Percentiles rank a stretch among this genome's conserved stretches.
Conservation (phyloP, 2,113 vertebrate species). For the Hydropotes inermis region DNA sequence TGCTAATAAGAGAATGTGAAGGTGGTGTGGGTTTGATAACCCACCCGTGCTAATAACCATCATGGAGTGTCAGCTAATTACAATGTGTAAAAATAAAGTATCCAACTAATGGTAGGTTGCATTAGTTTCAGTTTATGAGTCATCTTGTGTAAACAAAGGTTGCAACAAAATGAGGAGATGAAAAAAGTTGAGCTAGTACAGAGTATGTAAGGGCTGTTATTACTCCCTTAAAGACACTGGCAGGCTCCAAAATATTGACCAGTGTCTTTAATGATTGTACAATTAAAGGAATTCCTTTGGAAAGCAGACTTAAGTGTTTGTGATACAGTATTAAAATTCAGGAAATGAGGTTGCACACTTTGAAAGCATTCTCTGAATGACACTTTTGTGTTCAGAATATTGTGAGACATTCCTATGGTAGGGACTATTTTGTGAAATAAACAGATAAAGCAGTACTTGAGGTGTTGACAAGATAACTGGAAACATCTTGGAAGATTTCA, state of each 20-base stretch:
- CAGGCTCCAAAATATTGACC: background rate
- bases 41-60: conserved; percentile 15
- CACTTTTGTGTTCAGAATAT: conserved; percentile 26
- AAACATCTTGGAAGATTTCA: background rate
- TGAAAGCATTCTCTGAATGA: conserved; percentile 30
- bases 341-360: background rate
- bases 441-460: background rate
- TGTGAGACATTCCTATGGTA: conserved; percentile 14
- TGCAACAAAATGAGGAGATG: background rate
- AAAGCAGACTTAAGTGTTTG: background rate
- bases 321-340: background rate
- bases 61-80: conserved; percentile 51
- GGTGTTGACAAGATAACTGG: background rate
- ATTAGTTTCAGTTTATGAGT: conserved; percentile 34
- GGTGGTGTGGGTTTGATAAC: conserved; percentile 38
- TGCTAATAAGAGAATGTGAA: conserved; percentile 2
- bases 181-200: background rate
- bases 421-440: conserved; percentile 28
- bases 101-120: background rate
- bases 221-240: background rate
- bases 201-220: background rate
- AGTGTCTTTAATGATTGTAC: background rate
- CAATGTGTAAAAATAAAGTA: conserved; percentile 50
- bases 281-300: background rate
- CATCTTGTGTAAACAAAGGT: conserved; percentile 23